Evolutionary conservation across 2,113 vertebrate species (phyloP), one percentile per base, ranked within the genome.

Genomic region (Oceanites oceanicus): DNA sequence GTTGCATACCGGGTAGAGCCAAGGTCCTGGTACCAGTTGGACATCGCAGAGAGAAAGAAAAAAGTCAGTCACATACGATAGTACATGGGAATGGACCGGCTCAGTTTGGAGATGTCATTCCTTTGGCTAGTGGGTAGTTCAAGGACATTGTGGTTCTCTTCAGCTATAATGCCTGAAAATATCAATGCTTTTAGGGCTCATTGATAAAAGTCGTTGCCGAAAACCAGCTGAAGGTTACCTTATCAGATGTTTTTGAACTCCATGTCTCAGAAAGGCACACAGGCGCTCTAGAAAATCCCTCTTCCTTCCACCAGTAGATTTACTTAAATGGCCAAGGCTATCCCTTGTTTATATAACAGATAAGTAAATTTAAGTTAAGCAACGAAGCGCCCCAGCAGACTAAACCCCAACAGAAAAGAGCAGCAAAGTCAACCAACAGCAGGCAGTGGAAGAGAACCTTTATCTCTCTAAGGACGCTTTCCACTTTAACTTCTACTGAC

Each of bases 281-380:
- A 88, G 80, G 63, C 17, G 10, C 65, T 84, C n/a, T 50, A 63
- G 56, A 91, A 97, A 95, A 90, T 85, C 93, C 59, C 82, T 59
- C 70, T 71, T 66, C 73, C 86, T 20, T 85, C 80, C 44, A 73
- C 55, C 40, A 79, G 73, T 84, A 75, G 75, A 65, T 94, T 96
- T 91, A 81, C 82, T 90, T 88, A 75, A 75, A 90, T 73, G 74
- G 86, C 66, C 56, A 58, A 47, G 59, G 86, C 78, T 77, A 80
- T 78, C 73, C 88, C 77, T 86, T 93, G 65, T 49, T 94, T 92
- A 96, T 89, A 71, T 76, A 96, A 95, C 62, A 92, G 90, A 29
- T 94, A 89, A 91, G 95, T 91, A 93, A 92, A 97, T 94, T 90
- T 96, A 88, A 96, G 86, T 88, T 75, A 78, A 85, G 85, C 78